phyloP scores from a whole-genome alignment of 2,113 vertebrate species.

The Lagopus leucura region DNA sequence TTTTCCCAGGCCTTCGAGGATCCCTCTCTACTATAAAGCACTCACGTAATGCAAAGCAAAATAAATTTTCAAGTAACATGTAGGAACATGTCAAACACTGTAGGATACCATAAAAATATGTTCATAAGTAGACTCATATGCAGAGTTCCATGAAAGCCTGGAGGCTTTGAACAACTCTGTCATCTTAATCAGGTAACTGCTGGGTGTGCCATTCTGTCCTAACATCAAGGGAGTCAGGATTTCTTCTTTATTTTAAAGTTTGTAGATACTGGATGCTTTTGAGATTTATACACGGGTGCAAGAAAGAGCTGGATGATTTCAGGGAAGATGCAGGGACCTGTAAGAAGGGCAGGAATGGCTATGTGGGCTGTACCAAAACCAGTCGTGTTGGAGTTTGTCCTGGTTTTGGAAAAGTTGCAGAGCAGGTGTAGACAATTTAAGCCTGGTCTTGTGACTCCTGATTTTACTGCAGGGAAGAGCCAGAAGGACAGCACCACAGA shows the following conservation, averaged over 20 bases:
- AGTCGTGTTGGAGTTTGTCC: background rate
- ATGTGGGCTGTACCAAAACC: background rate
- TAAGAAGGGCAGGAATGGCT: background rate
- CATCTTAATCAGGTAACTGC: background rate
- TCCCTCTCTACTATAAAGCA: constrained; percentile 7
- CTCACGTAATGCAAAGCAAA: background rate
- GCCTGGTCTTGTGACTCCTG: background rate
- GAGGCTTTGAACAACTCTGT: background rate
- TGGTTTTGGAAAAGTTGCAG: background rate
- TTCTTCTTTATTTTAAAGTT: constrained; percentile 1
- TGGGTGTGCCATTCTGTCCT: background rate
- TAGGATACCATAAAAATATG: background rate
- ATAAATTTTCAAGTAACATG: constrained; percentile 13
- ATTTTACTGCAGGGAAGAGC: background rate
- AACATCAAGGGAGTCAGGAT: background rate
- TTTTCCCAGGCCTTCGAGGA: constrained; percentile 63
- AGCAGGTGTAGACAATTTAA: constrained; percentile 16
- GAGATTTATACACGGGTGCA: background rate
- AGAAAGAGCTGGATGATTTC: background rate
- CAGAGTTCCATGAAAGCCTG: background rate
- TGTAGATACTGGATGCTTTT: background rate
- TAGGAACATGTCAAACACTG: background rate
- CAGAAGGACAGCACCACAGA: background rate
- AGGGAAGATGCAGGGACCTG: background rate
- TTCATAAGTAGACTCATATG: background rate